Evolutionary conservation across 1,140 invertebrate genomes (phyloP), one percentile per base, ranked within the genome.

Genomic region (Drosophila orosa): DNA sequence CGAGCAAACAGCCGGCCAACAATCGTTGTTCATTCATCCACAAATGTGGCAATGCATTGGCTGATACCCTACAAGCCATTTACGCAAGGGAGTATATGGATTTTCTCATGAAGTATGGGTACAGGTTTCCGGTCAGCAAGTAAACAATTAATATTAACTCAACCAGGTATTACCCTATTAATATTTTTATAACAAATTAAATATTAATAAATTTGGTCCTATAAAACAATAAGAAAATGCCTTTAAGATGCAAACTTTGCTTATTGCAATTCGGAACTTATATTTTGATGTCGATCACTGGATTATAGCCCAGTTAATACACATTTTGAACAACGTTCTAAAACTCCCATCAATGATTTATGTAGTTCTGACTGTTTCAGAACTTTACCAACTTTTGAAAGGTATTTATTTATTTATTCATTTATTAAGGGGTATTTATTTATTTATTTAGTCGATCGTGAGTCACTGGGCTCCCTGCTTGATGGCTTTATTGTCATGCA

Each of bases 11-110:
- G 17, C 5, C 19, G 25, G 22, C 25, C 45, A 57, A 86, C 78
- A 85, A 74, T 71, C 68, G 65, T n/a, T 58, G 39, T 48, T 45
- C 81, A 85, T 85, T 86, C 81, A 85, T 71, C 57, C 60, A 45
- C 73, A 60, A 85, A 47, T 66, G 69, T 31, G 69, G 55, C 31
- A 56, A 40, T 52, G 63, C 58, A 65, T 69, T 69, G 55, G 15
- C 27, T 15, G 39, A 55, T 84, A 80, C 73, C 81, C 59, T 56
- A n/a, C 37, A 66, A 66, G 31, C 24, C 50, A 33, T 33, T 27
- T 1, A 37, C 3, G 6, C 3, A 13, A 9, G 2, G 5, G 37
- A 35, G 45, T 48, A 39, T 54, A 42, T 57, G 4, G 9, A 25
- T 29, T 48, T 17, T 10, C 2, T 22, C 19, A 3, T 17, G n/a